These are phyloP conservation scores for Phoeniculus purpureus DNA, from an alignment of 2,797 vertebrate genomes.

Conservation along the genomic window DNA sequence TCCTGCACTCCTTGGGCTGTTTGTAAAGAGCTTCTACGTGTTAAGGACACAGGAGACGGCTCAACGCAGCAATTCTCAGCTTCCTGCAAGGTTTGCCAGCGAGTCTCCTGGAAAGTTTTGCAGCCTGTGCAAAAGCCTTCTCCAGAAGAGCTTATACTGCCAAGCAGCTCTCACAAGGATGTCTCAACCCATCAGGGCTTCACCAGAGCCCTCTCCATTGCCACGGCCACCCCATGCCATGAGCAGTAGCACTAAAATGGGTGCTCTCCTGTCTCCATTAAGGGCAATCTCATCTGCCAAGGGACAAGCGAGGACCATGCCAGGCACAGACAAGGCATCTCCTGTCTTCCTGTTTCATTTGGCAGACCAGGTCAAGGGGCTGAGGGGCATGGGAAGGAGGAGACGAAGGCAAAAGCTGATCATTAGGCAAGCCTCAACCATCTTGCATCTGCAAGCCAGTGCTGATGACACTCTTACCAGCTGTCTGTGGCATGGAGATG, in stretches of 20 bases:
- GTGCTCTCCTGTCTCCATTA: neutral
- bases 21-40: neutral
- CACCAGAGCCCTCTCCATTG: neutral
- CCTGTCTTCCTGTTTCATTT: no score
- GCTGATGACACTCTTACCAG: neutral
- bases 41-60: neutral
- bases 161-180: neutral
- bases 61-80: accelerated
- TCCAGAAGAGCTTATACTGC: neutral
- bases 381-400: no score
- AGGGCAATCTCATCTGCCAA: neutral
- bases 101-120: neutral
- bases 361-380: no score
- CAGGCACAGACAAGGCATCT: no score
- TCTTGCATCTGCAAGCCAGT: neutral
- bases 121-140: neutral
- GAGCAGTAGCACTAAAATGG: neutral
- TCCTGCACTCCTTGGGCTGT: neutral
- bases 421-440: neutral
- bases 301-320: no score
- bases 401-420: no score
- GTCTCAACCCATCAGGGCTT: neutral
- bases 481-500: neutral
- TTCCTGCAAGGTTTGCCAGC: neutral
- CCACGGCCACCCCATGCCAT: neutral